A percentile compares a stretch with the other conserved stretches of the same genome.
phyloP scores from a whole-genome alignment of 2,797 vertebrate genomes.

The Tokudaia tokunoshimensis region DNA sequence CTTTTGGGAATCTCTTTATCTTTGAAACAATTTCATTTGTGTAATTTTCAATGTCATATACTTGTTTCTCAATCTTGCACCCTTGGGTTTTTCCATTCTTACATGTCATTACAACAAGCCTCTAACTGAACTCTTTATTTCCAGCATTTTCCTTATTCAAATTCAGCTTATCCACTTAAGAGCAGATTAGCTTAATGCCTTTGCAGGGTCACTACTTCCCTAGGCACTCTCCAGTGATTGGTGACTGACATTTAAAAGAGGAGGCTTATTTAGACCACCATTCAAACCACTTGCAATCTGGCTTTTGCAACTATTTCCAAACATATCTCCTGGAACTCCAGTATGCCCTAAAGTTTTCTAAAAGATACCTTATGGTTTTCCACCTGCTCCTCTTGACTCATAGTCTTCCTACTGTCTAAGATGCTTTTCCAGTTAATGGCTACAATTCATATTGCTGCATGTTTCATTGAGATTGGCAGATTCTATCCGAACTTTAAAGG shows the following conservation, averaged over 20 bases:
- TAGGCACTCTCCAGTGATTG: background rate
- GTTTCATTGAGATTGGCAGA: constrained; percentile 38
- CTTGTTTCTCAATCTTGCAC: background rate
- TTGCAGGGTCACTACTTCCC: background rate
- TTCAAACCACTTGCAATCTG: constrained; percentile 27
- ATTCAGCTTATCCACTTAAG: background rate
- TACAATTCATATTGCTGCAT: background rate
- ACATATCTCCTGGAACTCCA: constrained; percentile 63
- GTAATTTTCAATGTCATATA: background rate
- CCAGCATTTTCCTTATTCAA: background rate
- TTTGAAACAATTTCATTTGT: background rate
- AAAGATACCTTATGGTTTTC: constrained; percentile 51
- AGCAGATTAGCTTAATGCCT: background rate
- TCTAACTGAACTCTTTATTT: background rate
- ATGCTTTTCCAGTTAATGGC: background rate
- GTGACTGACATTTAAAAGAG: background rate
- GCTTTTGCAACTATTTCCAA: background rate
- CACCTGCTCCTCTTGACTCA: constrained; percentile 67
- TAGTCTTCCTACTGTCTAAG: constrained; percentile 16
- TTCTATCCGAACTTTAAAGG: background rate
- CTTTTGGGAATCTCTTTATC: background rate
- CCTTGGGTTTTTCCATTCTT: background rate
- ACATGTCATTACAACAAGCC: background rate
- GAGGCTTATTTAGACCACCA: constrained; percentile 46
- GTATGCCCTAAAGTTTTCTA: constrained; percentile 36